Evolutionary conservation across 2,113 vertebrate species (phyloP).

Genomic region (Dissostichus mawsoni): DNA sequence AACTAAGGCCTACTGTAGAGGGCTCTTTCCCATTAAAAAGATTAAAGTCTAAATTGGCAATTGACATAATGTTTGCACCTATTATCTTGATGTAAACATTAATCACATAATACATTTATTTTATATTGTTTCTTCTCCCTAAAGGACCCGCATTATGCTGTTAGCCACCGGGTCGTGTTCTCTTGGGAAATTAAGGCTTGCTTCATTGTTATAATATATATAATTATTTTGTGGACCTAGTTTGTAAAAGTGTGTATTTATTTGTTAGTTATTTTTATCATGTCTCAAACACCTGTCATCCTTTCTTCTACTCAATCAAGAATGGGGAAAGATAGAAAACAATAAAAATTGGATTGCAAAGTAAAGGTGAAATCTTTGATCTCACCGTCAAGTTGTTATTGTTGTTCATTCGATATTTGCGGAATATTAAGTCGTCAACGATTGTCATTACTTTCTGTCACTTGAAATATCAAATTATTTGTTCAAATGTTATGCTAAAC

Average conservation of each 20-base stretch:
- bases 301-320: background rate
- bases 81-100: no score
- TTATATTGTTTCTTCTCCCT: no score
- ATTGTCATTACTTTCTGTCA: background rate
- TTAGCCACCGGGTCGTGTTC: no score
- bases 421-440: background rate
- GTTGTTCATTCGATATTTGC: slow-evolving; percentile 10
- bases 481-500: slow-evolving; percentile 39
- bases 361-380: slow-evolving; percentile 5
- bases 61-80: no score
- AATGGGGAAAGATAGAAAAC: background rate
- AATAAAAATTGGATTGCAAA: background rate
- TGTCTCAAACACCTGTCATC: background rate
- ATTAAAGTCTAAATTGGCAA: no score
- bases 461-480: background rate
- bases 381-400: background rate
- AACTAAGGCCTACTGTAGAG: no score
- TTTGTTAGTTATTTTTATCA: background rate
- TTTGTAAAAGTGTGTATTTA: background rate
- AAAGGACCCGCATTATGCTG: no score
- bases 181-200: no score
- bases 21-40: no score
- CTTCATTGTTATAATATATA: background rate
- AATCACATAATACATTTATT: no score
- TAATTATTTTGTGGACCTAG: background rate